Base-by-base conservation (phyloP, 2,797 vertebrate genomes). In the Crocidura indochinensis region DNA sequence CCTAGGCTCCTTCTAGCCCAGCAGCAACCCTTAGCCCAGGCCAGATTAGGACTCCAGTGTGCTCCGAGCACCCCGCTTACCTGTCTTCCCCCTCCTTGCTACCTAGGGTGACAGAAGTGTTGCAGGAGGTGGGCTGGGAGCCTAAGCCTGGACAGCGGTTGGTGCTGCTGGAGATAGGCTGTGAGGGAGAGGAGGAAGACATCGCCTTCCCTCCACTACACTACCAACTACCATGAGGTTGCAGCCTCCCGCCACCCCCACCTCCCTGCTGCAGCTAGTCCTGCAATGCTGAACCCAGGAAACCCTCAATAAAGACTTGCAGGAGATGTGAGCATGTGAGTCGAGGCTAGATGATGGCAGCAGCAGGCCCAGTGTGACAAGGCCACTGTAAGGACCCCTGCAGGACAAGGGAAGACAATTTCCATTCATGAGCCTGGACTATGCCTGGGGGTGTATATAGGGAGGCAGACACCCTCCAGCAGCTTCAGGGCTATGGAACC, bases 91-190 rank as follows among this genome's bases (percentile, higher is more conserved):
- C 49, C 80, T 79, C 67, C n/a, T 3, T 0, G 24, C 15, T 0
- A 1, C 92, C 75, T 96, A 99, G 99, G 56, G 98, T 99, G 95
- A 98, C 97, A 5, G 97, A 98, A 2, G 64, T 97, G 95, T 97
- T 98, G 92, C 84, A 47, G 69, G 97, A 96, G 79, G 98, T 97
- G 49, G 97, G 83, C 92, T 65, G 2, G 0, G 83, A 96, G 12
- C 96, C 97, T 64, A 96, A 98, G 38, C 87, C 84, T 0, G 85
- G 95, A 71, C 96, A 81, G 91, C 96, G 69, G 91, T 95, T 98
- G 91, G 96, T 99, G 96, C 98, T 97, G 0, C 98, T 99, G 86
- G 83, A 80, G 4, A 91, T 97, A 2, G 51, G 95, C 8, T 98
- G 97, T 0, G 94, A 97, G 85, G 94, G 84, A 11, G 98, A 99